phyloP scores from a whole-genome alignment of 2,113 vertebrate species.

The Strix uralensis region DNA sequence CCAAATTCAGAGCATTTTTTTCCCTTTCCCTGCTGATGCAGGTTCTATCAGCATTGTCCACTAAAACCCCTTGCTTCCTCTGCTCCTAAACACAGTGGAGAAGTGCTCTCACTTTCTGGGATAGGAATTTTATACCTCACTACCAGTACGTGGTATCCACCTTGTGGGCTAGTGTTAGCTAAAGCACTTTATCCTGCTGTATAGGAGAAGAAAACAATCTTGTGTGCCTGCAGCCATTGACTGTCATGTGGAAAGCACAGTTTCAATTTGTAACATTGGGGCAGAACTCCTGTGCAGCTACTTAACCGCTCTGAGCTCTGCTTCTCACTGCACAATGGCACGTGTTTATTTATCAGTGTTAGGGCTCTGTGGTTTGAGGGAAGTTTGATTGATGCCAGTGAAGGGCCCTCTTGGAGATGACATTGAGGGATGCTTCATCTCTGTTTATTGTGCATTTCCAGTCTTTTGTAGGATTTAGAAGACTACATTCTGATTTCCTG shows the following conservation, averaged over 20 bases:
- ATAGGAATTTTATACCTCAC: fast-evolving
- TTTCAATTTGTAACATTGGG: background rate
- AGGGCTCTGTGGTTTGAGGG: background rate
- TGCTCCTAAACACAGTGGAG: background rate
- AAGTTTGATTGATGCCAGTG: background rate
- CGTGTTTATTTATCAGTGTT: background rate
- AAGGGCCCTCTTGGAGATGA: background rate
- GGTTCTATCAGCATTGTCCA: fast-evolving
- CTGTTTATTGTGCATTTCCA: background rate
- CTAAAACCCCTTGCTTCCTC: background rate
- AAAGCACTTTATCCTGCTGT: background rate
- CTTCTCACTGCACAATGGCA: background rate
- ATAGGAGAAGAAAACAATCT: background rate
- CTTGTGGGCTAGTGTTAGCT: background rate
- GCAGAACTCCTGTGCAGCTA: background rate
- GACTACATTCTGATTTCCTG: background rate
- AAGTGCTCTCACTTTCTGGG: background rate
- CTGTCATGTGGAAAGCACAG: background rate
- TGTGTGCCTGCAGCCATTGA: background rate
- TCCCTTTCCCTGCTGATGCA: background rate
- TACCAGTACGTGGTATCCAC: fast-evolving
- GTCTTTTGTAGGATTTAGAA: background rate
- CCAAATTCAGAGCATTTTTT: background rate
- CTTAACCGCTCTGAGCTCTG: background rate
- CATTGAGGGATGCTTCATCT: background rate